A percentile compares a stretch with the other conserved stretches of the same genome.
phyloP scores from a whole-genome alignment of 1,140 invertebrate genomes.

The Battus philenor region DNA sequence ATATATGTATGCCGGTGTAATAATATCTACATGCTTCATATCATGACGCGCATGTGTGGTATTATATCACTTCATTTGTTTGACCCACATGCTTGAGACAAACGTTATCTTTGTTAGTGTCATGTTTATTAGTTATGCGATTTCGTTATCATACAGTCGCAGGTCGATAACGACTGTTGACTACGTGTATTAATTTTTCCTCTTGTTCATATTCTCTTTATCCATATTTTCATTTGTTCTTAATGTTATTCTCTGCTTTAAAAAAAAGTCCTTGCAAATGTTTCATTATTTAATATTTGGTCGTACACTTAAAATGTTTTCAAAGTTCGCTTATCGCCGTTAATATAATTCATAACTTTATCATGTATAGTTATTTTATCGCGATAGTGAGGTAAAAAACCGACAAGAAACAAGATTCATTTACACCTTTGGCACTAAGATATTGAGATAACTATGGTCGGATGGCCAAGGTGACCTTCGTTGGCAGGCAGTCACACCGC shows the following conservation, averaged over 20 bases:
- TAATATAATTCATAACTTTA: constrained; percentile 13
- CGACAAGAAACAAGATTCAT: background rate
- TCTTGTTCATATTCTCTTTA: too few species aligned
- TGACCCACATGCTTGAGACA: constrained; percentile 54
- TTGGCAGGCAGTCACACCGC: constrained; percentile 45
- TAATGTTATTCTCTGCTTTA: too few species aligned
- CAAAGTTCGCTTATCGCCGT: background rate
- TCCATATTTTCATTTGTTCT: too few species aligned
- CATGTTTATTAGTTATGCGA: constrained; percentile 49
- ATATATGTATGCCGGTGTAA: too few species aligned
- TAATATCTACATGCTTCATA: too few species aligned
- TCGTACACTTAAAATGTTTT: background rate
- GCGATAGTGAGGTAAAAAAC: background rate
- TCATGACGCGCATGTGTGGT: constrained; percentile 10
- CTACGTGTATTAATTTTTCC: background rate
- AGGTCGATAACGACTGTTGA: constrained; percentile 22
- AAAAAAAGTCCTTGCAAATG: too few species aligned
- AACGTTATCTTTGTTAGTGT: constrained; percentile 43
- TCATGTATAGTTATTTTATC: background rate
- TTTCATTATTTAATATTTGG: too few species aligned
- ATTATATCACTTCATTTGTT: constrained; percentile 21
- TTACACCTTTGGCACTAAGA: constrained; percentile 4
- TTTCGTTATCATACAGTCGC: constrained; percentile 41
- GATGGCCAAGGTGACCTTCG: constrained; percentile 66
- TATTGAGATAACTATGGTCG: constrained; percentile 38